phyloP scores from a whole-genome alignment of 2,797 vertebrate genomes.

The Pangasius sanitwongsei region DNA sequence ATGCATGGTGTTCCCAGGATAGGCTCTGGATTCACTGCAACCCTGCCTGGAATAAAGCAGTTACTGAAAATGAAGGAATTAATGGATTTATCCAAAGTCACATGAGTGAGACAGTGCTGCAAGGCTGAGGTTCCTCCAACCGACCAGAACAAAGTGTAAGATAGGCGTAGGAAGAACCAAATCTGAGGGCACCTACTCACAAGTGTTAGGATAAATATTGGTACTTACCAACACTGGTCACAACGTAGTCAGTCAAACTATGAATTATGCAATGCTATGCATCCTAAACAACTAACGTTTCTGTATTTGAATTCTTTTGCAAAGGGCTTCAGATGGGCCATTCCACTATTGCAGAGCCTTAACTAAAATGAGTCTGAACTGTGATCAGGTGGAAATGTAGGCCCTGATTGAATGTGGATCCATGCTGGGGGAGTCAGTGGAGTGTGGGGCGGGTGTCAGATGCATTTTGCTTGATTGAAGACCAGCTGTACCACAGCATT shows the following conservation, averaged over 20 bases:
- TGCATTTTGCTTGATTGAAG: conserved; percentile 3
- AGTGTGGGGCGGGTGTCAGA: not conserved
- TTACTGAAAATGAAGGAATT: not conserved
- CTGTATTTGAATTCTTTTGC: not conserved
- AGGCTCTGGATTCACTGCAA: not conserved
- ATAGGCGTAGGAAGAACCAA: not conserved
- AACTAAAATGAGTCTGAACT: not conserved
- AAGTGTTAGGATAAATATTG: not conserved
- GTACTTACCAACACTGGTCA: not conserved
- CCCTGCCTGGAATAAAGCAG: not conserved
- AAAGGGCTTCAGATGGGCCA: not conserved
- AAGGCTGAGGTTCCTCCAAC: not conserved
- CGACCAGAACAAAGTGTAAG: not conserved
- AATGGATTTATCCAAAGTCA: not conserved
- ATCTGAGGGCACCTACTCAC: not conserved
- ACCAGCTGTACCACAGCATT: not conserved
- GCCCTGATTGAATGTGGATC: not conserved
- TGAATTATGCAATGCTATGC: not conserved
- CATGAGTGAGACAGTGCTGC: not conserved
- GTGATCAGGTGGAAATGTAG: not conserved
- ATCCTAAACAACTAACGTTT: not conserved
- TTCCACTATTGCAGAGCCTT: not conserved
- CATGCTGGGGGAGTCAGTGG: not conserved
- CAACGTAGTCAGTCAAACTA: not conserved
- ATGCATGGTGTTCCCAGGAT: not conserved